Evolutionary conservation across 2,888 invertebrate species (phyloP).

Genomic region (Andrena minutula): DNA sequence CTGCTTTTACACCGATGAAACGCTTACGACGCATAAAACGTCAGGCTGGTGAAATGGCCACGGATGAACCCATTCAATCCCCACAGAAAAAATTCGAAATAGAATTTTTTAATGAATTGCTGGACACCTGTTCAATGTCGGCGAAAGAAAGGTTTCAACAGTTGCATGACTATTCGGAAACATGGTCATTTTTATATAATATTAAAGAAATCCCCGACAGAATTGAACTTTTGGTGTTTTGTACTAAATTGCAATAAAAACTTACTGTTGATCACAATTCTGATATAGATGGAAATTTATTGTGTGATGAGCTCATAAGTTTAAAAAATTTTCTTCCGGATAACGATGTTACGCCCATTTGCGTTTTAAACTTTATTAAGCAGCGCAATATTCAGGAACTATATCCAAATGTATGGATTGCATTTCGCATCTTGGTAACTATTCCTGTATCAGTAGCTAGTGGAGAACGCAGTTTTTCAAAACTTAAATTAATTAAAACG

Average conservation of each 20-base stretch:
- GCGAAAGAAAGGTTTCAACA: background rate
- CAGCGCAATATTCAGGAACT: background rate
- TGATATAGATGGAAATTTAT: background rate
- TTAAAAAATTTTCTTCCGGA: background rate
- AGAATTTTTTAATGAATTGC: background rate
- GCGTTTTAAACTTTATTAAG: background rate
- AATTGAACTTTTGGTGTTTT: background rate
- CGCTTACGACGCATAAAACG: background rate
- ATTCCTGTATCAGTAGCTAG: background rate
- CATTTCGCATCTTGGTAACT: background rate
- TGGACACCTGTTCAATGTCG: background rate
- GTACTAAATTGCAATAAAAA: background rate
- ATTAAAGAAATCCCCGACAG: background rate
- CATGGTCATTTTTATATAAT: background rate
- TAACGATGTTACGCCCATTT: background rate
- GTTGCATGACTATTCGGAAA: background rate
- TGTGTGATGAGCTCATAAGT: background rate
- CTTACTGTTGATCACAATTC: background rate
- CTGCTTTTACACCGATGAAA: background rate
- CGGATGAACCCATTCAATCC: background rate
- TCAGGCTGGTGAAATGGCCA: background rate
- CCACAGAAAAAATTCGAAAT: background rate
- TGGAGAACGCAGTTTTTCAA: conserved; percentile 2
- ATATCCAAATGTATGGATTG: background rate
- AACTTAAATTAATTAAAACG: background rate